Evolutionary conservation across 2,113 vertebrate species (phyloP).

Genomic region (Serinus canaria): DNA sequence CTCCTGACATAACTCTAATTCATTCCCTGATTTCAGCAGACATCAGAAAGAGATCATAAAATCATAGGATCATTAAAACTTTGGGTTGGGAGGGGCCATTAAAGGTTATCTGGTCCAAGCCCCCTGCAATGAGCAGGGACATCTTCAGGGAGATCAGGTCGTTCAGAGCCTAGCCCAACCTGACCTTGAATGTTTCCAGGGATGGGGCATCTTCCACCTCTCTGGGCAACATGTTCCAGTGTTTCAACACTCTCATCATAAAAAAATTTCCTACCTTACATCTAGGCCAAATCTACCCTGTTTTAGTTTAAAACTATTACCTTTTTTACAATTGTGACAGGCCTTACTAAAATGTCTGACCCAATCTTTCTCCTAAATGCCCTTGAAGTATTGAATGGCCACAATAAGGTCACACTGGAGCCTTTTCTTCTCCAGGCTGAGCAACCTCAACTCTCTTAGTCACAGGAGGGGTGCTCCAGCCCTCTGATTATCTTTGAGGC

Average conservation of each 20-base stretch:
- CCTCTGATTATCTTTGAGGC: not conserved
- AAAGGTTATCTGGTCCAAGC: not conserved
- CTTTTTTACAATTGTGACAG: not conserved
- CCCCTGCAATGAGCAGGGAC: not conserved
- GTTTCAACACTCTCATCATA: not conserved
- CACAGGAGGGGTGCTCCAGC: not conserved
- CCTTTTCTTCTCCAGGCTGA: not conserved
- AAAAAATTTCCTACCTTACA: not conserved
- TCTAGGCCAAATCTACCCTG: not conserved
- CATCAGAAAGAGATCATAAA: not conserved
- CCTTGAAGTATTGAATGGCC: not conserved
- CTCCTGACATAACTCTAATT: not conserved
- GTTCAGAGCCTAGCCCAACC: rapidly evolving
- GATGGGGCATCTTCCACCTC: not conserved
- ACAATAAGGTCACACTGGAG: too few relatives aligned
- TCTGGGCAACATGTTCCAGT: not conserved
- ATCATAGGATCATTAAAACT: not conserved
- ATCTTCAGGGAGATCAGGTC: not conserved
- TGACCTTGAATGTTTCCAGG: not conserved
- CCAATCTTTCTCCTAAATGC: not conserved
- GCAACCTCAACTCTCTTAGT: not conserved
- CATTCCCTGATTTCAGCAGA: not conserved
- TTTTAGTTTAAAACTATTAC: not conserved
- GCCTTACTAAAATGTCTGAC: not conserved
- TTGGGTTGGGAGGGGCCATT: not conserved